Conservation (phyloP, 2,113 vertebrate genomes). For the Apodemus speciosus region DNA sequence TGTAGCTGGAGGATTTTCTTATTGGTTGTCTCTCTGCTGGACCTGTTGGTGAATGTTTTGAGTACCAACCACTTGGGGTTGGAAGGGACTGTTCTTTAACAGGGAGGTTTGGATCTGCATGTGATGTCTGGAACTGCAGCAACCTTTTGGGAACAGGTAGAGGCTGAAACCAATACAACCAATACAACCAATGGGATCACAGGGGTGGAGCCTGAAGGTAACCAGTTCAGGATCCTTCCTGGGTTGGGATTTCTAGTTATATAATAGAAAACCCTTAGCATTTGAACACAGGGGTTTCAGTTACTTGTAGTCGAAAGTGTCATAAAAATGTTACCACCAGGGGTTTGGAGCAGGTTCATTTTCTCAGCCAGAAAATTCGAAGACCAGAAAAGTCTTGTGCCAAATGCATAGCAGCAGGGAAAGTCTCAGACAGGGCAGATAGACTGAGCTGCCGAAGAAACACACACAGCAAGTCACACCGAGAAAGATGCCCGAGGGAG, state of each 20-base stretch:
- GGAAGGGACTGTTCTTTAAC: neutral
- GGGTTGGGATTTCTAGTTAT: neutral
- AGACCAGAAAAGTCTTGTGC: neutral
- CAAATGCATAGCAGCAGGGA: neutral
- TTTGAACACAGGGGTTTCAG: slow-evolving; percentile 22
- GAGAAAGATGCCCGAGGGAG: neutral
- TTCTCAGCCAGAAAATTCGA: neutral
- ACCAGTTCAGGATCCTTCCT: neutral
- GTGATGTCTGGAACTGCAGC: neutral
- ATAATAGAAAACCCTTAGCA: neutral
- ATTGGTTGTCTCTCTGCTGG: neutral
- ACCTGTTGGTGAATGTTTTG: slow-evolving; percentile 1
- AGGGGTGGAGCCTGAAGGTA: neutral
- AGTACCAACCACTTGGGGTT: neutral
- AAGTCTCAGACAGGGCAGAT: neutral
- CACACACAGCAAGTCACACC: neutral
- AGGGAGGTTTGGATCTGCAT: neutral
- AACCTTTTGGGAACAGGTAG: slow-evolving; percentile 3
- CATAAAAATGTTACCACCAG: neutral
- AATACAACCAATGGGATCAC: neutral
- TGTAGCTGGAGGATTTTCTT: neutral
- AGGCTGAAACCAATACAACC: neutral
- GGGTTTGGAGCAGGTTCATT: neutral
- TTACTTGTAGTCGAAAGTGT: neutral
- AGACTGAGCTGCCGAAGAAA: neutral